Evolutionary conservation across 2,888 invertebrate genomes (phyloP).

Genomic region (Bursaphelenchus okinawaensis): DNA sequence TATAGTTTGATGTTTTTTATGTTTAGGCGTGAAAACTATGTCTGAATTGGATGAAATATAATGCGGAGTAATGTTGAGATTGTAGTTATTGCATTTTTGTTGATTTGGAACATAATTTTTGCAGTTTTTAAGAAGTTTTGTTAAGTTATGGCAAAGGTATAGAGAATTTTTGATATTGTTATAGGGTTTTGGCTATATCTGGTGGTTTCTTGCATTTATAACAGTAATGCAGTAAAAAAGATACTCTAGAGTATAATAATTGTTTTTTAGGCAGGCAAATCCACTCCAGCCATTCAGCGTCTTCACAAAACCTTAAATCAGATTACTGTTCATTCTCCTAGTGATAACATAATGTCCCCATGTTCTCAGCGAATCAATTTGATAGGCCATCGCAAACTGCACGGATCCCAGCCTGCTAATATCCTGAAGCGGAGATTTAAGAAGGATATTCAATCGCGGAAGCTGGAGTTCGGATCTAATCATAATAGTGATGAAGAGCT

Average conservation of each 20-base stretch:
- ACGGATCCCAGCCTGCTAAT: not conserved
- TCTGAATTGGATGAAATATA: not conserved
- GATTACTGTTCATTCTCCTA: slow-evolving; percentile 11
- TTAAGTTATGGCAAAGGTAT: too few species aligned
- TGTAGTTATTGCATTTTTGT: too few species aligned
- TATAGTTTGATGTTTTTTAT: not conserved
- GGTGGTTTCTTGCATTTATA: not conserved
- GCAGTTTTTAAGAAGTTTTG: too few species aligned
- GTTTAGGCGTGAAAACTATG: not conserved
- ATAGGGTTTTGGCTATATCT: too few species aligned
- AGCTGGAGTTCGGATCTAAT: not conserved
- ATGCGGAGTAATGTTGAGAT: too few species aligned
- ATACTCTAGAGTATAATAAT: not conserved
- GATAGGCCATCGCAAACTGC: not conserved
- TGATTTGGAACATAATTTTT: too few species aligned
- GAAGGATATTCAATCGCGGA: not conserved
- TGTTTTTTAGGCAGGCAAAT: not conserved
- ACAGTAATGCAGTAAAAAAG: not conserved
- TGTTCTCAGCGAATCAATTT: slow-evolving; percentile 7
- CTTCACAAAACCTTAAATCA: slow-evolving; percentile 6
- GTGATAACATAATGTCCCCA: slow-evolving; percentile 10
- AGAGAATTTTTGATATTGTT: too few species aligned
- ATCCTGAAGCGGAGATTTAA: not conserved
- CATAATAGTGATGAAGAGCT: not conserved
- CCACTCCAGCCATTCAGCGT: slow-evolving; percentile 8